A percentile compares a stretch with the other conserved stretches of the same genome.
These are phyloP conservation scores for Semnopithecus entellus DNA, from an alignment of 2,113 vertebrate species.

Conservation along the genomic window DNA sequence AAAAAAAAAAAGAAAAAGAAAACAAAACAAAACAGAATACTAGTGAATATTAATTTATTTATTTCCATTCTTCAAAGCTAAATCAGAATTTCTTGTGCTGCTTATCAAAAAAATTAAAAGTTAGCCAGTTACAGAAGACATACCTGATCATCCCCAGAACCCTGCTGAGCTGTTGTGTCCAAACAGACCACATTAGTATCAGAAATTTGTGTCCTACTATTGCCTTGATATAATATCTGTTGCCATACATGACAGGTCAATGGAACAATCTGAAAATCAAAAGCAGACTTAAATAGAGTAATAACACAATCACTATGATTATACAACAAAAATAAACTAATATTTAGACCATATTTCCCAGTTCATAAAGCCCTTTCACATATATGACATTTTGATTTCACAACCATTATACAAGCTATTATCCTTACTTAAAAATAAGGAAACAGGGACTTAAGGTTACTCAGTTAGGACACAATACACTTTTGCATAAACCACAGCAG, in stretches of 20 bases:
- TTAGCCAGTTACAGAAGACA: conserved; percentile 16
- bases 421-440: conserved; percentile 26
- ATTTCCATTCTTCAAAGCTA: not conserved
- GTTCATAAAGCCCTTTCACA: not conserved
- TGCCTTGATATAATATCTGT: not conserved
- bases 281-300: not conserved
- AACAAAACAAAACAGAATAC: no score
- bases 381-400: conserved; percentile 20
- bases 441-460: not conserved
- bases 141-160: conserved; percentile 49
- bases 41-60: not conserved
- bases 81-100: conserved; percentile 12
- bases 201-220: not conserved
- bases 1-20: not conserved
- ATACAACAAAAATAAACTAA: conserved; percentile 23
- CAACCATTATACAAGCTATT: not conserved
- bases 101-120: not conserved
- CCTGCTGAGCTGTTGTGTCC: not conserved
- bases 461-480: not conserved
- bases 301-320: not conserved
- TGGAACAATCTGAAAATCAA: conserved; percentile 56
- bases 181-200: not conserved
- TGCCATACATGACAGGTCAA: conserved; percentile 24
- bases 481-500: not conserved
- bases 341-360: not conserved